Evolutionary conservation across 2,113 vertebrate species (phyloP), one percentile per base, ranked within the genome.

Genomic region (Garra rufa): DNA sequence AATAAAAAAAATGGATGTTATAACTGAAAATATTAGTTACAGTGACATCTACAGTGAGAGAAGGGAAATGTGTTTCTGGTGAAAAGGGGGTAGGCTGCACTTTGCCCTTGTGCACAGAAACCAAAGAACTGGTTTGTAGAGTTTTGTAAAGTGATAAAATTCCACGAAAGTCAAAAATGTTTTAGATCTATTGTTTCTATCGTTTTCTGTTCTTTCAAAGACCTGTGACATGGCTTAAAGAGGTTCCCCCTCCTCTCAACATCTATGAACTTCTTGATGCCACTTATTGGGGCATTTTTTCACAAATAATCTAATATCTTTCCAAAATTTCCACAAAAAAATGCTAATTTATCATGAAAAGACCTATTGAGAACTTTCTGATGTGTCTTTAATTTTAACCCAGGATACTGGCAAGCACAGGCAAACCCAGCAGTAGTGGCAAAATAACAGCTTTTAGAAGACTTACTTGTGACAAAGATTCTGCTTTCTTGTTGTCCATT

Each of bases 401-500:
- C 30, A 3, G 9, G 63, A 67, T 38, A 67, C 4, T 67, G 11
- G 41, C 71, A n/a, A 13, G 9, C 17, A 52, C 28, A n/a, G 1
- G 6, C n/a, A 34, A 50, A 34, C 38, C n/a, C 30, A n/a, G 4
- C 26, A 76, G 19, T 9, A 38, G 30, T 34, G 10, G 26, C 9
- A 34, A 75, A 52, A 52, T 55, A 15, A 61, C 52, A 26, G 14
- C 55, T 38, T 46, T 48, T 6, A 1, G 17, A 63, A 46, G 11
- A 59, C 88, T 46, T 28, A 92, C 92, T 89, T 91, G 85, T 30
- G 92, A 28, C 5, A 95, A 69, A 1, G 82, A 10, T 7, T 83
- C 93, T 41, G 69, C 61, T 50, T 26, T 87, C 70, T 34, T 59
- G 84, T 85, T 92, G 50, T 86, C 91, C 82, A 90, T 83, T 24